These are phyloP conservation scores for Osmerus eperlanus DNA, from an alignment of 2,113 vertebrate species.

Conservation along the genomic window DNA sequence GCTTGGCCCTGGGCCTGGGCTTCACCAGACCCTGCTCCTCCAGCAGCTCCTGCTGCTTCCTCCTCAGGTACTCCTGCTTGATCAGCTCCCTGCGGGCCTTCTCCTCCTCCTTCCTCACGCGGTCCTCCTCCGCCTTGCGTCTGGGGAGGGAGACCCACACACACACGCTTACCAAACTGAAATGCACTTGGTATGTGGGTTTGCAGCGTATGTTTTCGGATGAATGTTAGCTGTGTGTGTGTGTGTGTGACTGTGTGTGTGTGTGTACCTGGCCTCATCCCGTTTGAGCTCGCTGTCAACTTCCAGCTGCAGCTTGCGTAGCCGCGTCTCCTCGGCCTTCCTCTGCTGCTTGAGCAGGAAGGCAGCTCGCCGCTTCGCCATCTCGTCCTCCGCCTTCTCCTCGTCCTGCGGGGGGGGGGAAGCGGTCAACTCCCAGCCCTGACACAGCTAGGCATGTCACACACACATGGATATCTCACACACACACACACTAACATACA, in stretches of 20 bases:
- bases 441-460: background rate
- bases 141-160: constrained; percentile 55
- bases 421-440: background rate
- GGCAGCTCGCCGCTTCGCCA: constrained; percentile 88
- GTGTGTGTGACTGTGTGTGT: no score
- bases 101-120: constrained; percentile 92
- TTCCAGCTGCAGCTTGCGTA: constrained; percentile 86
- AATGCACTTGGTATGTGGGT: background rate
- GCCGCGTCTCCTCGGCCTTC: constrained; percentile 87
- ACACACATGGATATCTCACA: background rate
- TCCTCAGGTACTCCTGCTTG: constrained; percentile 89
- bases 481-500: no score
- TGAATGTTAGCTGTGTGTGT: background rate
- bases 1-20: constrained; percentile 80
- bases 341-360: constrained; percentile 94
- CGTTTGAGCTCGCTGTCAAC: constrained; percentile 86
- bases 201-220: background rate
- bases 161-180: background rate
- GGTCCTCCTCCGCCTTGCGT: constrained; percentile 91
- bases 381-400: constrained; percentile 90
- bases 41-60: constrained; percentile 87
- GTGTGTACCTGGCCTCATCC: constrained; percentile 84
- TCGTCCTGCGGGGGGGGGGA: constrained; percentile 76
- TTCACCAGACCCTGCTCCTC: constrained; percentile 88
- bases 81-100: constrained; percentile 90